Base-by-base conservation (phyloP, 2,113 vertebrate species). In the Gopherus evgoodei region DNA sequence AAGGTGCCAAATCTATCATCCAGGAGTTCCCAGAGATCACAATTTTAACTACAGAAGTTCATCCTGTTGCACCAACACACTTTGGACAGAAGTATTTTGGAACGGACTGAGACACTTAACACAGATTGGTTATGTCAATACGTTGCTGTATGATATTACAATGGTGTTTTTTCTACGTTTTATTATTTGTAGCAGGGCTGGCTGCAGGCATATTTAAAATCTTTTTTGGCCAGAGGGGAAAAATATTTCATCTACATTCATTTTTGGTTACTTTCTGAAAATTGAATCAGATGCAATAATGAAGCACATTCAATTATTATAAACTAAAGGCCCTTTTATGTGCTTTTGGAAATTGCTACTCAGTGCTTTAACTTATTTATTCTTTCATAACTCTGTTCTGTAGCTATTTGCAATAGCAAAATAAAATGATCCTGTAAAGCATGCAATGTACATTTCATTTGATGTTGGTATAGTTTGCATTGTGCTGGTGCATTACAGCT, bases 71-170 rank as follows among this genome's bases (percentile, higher is more conserved):
- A 83, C 99, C 99, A 25, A 99, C 99, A 88, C 99, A 99, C 98
- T 99, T 99, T 81, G 99, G 99, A 97, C 99, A 99, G 98, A 99
- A 99, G 97, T 99, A 99, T 82, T 99, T 99, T 97, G 99, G 99
- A 91, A 99, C 99, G 25, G 99, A 99, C 96, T 99, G 96, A 99
- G 79, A 90, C 81, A 65, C 76, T 94, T 11, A 80, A 95, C 86
- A 85, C 96, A 97, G 91, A 94, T 25, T 12, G 91, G 90, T 93
- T 87, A 83, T 86, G 21, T 69, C 86, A 86, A 95, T 97, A 13
- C 93, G 17, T 75, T 89, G 84, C 95, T 96, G 13, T 94, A 21
- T 50, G 52, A 94, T 87, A 80, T 86, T 78, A 92, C 52, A 82
- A 72, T 85, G 93, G 78, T 75, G 6, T 88, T 93, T 96, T 97